phyloP scores from a whole-genome alignment of 1,140 invertebrate genomes.

The Odontomachus brunneus region DNA sequence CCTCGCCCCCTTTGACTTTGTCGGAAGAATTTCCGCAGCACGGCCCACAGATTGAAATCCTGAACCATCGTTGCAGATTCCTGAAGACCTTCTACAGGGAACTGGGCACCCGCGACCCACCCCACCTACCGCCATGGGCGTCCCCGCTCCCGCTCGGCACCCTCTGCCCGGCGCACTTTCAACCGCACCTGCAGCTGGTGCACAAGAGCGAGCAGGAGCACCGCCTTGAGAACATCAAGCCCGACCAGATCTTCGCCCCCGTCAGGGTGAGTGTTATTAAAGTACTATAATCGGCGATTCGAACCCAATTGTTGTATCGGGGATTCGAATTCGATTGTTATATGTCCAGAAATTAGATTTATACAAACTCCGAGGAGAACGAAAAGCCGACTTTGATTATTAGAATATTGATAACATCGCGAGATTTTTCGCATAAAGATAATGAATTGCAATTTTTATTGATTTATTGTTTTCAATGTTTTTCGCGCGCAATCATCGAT shows the following conservation, averaged over 20 bases:
- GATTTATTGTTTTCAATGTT: too few relatives aligned
- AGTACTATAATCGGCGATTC: background rate
- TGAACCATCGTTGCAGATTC: slow-evolving; percentile 75
- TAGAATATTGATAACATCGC: too few relatives aligned
- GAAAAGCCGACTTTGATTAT: too few relatives aligned
- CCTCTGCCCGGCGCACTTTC: slow-evolving; percentile 83
- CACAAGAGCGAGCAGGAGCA: slow-evolving; percentile 81
- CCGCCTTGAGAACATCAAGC: slow-evolving; percentile 81
- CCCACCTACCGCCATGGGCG: slow-evolving; percentile 83
- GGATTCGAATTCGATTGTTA: background rate
- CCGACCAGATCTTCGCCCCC: slow-evolving; percentile 84
- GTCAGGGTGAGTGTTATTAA: slow-evolving; percentile 80
- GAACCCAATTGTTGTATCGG: background rate
- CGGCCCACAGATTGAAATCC: slow-evolving; percentile 40
- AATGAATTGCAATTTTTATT: too few relatives aligned
- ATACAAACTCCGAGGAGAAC: background rate
- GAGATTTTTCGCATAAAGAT: too few relatives aligned
- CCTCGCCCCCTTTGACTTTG: slow-evolving; percentile 30
- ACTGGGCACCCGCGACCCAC: slow-evolving; percentile 82
- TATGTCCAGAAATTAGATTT: background rate
- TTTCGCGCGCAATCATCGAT: too few relatives aligned
- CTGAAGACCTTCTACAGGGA: slow-evolving; percentile 84
- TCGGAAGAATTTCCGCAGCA: slow-evolving; percentile 42
- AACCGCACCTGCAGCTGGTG: slow-evolving; percentile 83
- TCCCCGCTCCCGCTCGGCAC: slow-evolving; percentile 82